Evolutionary conservation across 2,113 vertebrate genomes (phyloP).

Genomic region (Malurus cyaneus): DNA sequence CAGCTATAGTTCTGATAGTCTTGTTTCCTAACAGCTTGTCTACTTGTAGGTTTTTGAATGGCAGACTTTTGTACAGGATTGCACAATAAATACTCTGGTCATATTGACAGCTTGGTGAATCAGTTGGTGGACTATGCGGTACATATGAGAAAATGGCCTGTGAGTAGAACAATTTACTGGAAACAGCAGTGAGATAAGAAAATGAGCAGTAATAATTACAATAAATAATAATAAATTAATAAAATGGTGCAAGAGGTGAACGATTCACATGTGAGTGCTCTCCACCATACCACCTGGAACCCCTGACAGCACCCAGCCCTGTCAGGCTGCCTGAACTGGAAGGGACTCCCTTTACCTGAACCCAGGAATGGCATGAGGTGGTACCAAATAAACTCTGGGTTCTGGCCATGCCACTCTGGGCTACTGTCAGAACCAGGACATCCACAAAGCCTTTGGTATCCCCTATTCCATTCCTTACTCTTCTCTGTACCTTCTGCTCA

Average conservation of each 20-base stretch:
- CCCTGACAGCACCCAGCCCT: not conserved
- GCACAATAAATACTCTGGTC: not conserved
- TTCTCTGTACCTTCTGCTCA: not conserved
- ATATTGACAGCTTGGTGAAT: not conserved
- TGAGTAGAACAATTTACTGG: not conserved
- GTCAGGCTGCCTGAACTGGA: not conserved
- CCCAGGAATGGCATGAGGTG: not conserved
- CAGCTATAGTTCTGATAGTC: not conserved
- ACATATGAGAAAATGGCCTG: not conserved
- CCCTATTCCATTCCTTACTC: not conserved
- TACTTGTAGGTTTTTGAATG: not conserved
- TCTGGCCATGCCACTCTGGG: not conserved
- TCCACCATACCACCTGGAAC: accelerated
- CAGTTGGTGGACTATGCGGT: not conserved
- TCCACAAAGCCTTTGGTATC: not conserved
- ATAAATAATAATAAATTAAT: not conserved
- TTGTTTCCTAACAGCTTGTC: not conserved
- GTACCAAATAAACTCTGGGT: not conserved
- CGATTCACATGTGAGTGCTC: accelerated
- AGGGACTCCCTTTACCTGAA: accelerated
- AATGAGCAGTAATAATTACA: not conserved
- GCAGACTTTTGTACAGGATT: not conserved
- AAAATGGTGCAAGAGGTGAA: not conserved
- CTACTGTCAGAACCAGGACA: not conserved
- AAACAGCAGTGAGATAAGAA: not conserved